A percentile compares a stretch with the other conserved stretches of the same genome.
Conservation (phyloP, 2,888 invertebrate genomes). For the Pyrochroa serraticornis region DNA sequence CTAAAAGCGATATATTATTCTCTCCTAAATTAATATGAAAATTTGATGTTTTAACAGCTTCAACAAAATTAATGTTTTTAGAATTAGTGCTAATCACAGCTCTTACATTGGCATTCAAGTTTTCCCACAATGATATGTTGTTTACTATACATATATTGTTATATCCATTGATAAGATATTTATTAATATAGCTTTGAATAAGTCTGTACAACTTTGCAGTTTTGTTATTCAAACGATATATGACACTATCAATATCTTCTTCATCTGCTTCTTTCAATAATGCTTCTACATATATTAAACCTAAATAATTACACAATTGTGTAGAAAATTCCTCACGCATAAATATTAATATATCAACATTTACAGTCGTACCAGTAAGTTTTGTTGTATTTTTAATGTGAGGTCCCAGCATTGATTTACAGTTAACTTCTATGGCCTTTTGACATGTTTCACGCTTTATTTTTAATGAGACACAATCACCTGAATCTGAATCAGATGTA, state of each 20-base stretch:
- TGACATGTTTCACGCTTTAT: conserved; percentile 19
- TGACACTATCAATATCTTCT: conserved; percentile 13
- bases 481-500: conserved; percentile 23
- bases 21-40: conserved; percentile 15
- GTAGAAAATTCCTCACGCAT: conserved; percentile 16
- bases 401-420: conserved; percentile 17
- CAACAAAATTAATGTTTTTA: conserved; percentile 9
- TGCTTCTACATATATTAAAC: conserved; percentile 25
- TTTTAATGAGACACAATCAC: conserved; percentile 10
- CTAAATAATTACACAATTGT: conserved; percentile 25
- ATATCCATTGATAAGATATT: conserved; percentile 13
- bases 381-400: conserved; percentile 13
- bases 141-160: conserved; percentile 22
- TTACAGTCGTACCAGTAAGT: conserved; percentile 11
- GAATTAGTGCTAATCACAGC: conserved; percentile 6
- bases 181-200: conserved; percentile 21
- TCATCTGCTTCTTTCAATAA: conserved; percentile 21
- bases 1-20: conserved; percentile 9
- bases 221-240: conserved; percentile 24
- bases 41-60: conserved; percentile 17
- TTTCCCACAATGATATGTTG: conserved; percentile 21
- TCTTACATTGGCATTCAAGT: conserved; percentile 19
- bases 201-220: conserved; percentile 24
- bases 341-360: conserved; percentile 23
- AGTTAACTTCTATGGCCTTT: conserved; percentile 19